Evolutionary conservation across 2,888 invertebrate genomes (phyloP).

Genomic region (Epinotia bilunana): DNA sequence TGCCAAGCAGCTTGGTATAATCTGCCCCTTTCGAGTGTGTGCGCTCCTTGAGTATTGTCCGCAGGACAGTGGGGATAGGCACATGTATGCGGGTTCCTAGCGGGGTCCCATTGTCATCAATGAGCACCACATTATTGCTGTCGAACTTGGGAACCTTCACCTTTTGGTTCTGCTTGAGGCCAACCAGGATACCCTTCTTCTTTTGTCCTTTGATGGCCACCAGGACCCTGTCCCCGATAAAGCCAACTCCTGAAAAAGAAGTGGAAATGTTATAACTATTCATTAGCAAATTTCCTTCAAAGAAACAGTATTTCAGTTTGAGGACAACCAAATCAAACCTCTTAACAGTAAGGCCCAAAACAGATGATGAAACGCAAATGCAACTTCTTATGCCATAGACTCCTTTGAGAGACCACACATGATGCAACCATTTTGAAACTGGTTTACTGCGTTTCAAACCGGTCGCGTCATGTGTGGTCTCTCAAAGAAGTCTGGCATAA

Average conservation of each 20-base stretch:
- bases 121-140: conserved; percentile 97
- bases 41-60: conserved; percentile 92
- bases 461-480: no score
- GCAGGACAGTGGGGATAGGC: conserved; percentile 95
- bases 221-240: conserved; percentile 92
- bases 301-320: no score
- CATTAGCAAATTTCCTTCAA: no score
- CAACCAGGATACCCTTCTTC: conserved; percentile 96
- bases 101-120: conserved; percentile 97
- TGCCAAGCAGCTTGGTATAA: conserved; percentile 95
- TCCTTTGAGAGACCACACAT: no score
- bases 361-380: no score
- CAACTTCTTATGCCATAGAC: no score
- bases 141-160: conserved; percentile 95
- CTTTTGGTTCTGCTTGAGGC: conserved; percentile 92
- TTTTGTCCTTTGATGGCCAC: conserved; percentile 98
- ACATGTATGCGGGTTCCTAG: conserved; percentile 97
- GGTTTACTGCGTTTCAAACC: no score
- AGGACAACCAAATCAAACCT: no score
- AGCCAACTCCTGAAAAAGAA: conserved; percentile 75
- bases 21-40: conserved; percentile 93
- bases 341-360: no score
- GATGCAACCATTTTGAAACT: no score
- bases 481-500: no score
- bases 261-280: neutral